phyloP scores from a whole-genome alignment of 1,140 invertebrate genomes.

The Daktulosphaira vitifoliae region DNA sequence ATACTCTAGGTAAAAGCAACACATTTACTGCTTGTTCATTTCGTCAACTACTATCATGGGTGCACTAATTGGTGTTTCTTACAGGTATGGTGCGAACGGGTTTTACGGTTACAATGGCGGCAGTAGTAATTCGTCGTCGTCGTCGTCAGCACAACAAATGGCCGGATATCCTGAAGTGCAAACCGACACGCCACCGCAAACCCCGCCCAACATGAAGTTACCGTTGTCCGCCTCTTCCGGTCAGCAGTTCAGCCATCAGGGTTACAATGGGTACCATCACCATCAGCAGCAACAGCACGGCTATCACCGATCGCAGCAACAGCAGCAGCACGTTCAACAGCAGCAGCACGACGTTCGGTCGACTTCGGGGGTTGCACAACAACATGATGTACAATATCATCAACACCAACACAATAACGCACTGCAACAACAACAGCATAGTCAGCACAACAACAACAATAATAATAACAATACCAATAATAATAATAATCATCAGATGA shows the following conservation, averaged over 20 bases:
- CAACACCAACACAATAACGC: conserved; percentile 43
- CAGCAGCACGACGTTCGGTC: conserved; percentile 62
- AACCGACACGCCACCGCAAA: conserved; percentile 85
- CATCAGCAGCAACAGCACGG: conserved; percentile 47
- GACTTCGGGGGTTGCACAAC: no score
- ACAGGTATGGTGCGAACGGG: conserved; percentile 43
- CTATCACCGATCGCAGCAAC: conserved; percentile 11
- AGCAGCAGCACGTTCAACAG: conserved; percentile 34
- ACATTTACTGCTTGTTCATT: no score
- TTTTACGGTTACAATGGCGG: conserved; percentile 44
- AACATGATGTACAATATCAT: conserved; percentile 44
- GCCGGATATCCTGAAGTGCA: conserved; percentile 72
- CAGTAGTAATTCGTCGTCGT: conserved; percentile 43
- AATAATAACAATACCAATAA: background rate
- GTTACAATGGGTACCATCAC: conserved; percentile 37
- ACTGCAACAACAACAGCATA: conserved; percentile 40
- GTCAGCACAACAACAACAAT: conserved; percentile 31
- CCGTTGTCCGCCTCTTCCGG: conserved; percentile 50
- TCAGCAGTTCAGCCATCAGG: conserved; percentile 19
- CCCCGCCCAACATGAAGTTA: conserved; percentile 82
- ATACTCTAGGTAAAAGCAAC: conserved; percentile 41
- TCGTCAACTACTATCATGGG: no score
- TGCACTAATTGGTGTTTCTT: no score
- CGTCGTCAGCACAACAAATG: conserved; percentile 20
- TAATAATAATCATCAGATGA: conserved; percentile 32